Evolutionary conservation across 2,797 vertebrate species (phyloP).

Genomic region (Pitangus sulphuratus): DNA sequence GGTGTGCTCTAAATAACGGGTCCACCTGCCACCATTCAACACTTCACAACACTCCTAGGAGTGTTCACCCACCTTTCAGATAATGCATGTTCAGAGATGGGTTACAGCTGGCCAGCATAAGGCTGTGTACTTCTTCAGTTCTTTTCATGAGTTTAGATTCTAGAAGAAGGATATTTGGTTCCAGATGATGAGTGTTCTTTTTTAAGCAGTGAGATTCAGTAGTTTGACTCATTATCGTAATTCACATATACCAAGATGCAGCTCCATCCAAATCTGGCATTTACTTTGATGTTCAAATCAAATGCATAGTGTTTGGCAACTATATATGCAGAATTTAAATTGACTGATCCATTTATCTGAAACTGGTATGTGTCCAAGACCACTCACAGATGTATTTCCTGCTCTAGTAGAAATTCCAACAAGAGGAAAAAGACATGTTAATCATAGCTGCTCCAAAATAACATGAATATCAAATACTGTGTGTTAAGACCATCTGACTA

Average conservation of each 20-base stretch:
- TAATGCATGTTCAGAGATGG: not conserved
- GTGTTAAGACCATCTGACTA: not conserved
- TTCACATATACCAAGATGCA: conserved; percentile 26
- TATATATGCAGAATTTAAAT: conserved; percentile 53
- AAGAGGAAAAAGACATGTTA: not conserved
- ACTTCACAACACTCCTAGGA: not conserved
- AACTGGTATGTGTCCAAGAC: conserved; percentile 31
- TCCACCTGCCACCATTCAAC: not conserved
- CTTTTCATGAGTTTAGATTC: not conserved
- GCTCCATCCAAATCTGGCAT: conserved; percentile 47
- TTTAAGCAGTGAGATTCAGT: conserved; percentile 40
- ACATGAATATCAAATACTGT: not conserved
- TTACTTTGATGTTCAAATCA: conserved; percentile 55
- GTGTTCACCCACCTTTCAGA: not conserved
- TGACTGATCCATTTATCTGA: conserved; percentile 44
- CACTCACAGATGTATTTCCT: conserved; percentile 36
- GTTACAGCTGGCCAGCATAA: not conserved
- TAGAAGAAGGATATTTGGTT: not conserved
- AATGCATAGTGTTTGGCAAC: conserved; percentile 58
- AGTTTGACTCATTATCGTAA: conserved; percentile 45
- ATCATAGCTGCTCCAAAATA: not conserved
- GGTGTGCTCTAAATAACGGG: not conserved
- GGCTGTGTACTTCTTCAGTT: not conserved
- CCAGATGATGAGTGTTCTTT: conserved; percentile 46
- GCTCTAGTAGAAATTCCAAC: not conserved